phyloP scores from a whole-genome alignment of 1,140 invertebrate genomes.

The Drosophila ambigua region DNA sequence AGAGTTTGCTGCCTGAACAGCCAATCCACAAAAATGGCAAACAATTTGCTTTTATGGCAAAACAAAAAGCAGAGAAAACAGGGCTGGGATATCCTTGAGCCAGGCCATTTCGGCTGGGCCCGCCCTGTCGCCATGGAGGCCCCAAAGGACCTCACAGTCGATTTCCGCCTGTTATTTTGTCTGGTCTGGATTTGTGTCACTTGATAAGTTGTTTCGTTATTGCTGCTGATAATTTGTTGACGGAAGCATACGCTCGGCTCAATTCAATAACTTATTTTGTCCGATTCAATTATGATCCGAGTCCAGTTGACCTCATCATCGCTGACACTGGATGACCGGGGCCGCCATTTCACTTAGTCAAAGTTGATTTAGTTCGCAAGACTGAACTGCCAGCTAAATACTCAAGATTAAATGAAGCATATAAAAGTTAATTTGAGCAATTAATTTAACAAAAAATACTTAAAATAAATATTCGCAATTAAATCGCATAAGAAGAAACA shows the following conservation, averaged over 20 bases:
- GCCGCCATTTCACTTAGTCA: conserved; percentile 30
- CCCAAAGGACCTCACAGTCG: conserved; percentile 20
- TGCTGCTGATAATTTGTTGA: conserved; percentile 62
- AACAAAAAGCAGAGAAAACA: conserved; percentile 49
- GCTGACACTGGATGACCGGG: conserved; percentile 54
- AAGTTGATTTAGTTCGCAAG: conserved; percentile 11
- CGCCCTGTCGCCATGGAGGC: neutral
- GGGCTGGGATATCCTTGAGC: conserved; percentile 51
- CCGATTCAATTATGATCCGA: conserved; percentile 51
- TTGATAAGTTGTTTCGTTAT: conserved; percentile 54
- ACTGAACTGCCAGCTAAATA: neutral
- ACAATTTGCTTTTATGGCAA: conserved; percentile 73
- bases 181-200: conserved; percentile 42
- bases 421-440: conserved; percentile 28
- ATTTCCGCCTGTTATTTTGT: conserved; percentile 32
- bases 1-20: conserved; percentile 26
- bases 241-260: conserved; percentile 51
- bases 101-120: conserved; percentile 19
- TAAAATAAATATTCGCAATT: conserved; percentile 2
- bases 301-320: conserved; percentile 35
- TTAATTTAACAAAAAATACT: neutral
- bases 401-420: conserved; percentile 6
- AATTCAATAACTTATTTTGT: conserved; percentile 63
- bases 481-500: neutral
- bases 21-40: conserved; percentile 69